Evolutionary conservation across 2,888 invertebrate genomes (phyloP).

Genomic region (Melipona bicolor): DNA sequence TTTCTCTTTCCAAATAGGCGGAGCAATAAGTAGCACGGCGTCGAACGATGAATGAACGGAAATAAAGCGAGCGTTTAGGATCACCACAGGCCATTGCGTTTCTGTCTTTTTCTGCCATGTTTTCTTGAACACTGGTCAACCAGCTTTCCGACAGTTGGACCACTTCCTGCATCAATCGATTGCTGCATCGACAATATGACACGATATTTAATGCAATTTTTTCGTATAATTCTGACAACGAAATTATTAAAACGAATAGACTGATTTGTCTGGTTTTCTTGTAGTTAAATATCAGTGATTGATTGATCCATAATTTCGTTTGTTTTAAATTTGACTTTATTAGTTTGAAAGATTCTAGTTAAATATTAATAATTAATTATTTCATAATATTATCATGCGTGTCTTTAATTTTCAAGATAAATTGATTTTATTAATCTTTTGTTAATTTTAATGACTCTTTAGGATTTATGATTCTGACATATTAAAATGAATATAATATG

Average conservation of each 20-base stretch:
- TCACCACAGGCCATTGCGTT: background rate
- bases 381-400: no score
- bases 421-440: no score
- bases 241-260: background rate
- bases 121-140: background rate
- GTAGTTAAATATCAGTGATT: background rate
- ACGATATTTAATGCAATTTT: background rate
- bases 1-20: slow-evolving; percentile 60
- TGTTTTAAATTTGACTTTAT: no score
- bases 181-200: background rate
- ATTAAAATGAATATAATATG: no score
- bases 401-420: no score
- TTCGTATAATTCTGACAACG: background rate
- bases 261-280: background rate
- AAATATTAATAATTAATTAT: no score
- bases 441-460: no score
- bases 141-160: background rate
- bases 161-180: background rate
- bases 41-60: slow-evolving; percentile 54
- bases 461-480: no score
- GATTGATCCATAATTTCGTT: background rate
- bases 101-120: background rate
- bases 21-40: slow-evolving; percentile 58
- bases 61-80: slow-evolving; percentile 19
- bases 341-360: no score